These are phyloP conservation scores for Dinocampus coccinellae DNA, from an alignment of 2,888 invertebrate species.

Conservation along the genomic window DNA sequence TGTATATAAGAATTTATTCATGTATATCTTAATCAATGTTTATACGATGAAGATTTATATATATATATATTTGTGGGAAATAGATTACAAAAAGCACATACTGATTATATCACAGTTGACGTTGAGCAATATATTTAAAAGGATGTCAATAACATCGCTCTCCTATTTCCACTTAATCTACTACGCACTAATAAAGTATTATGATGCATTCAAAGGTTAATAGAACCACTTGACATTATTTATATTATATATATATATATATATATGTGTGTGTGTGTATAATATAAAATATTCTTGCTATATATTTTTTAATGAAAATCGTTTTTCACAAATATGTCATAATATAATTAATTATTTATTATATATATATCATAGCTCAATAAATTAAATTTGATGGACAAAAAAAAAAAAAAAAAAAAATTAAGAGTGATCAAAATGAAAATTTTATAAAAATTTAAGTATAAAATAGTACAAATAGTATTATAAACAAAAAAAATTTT, in stretches of 20 bases:
- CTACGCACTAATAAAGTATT: constrained; percentile 3
- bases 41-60: background rate
- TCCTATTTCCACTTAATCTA: constrained; percentile 5
- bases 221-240: constrained; percentile 5
- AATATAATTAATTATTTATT: background rate
- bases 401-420: background rate
- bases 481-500: background rate
- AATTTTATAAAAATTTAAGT: background rate
- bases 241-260: background rate
- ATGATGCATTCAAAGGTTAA: constrained; percentile 3
- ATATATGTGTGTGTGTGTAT: background rate
- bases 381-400: background rate
- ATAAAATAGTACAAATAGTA: background rate
- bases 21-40: constrained; percentile 1
- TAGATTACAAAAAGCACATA: background rate
- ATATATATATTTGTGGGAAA: background rate
- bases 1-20: background rate
- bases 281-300: background rate
- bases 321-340: background rate
- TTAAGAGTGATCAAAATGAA: too few relatives aligned
- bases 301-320: background rate
- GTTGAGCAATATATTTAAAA: constrained; percentile 3
- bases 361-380: background rate
- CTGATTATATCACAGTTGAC: background rate
- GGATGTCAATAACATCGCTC: constrained; percentile 3